phyloP scores from a whole-genome alignment of 2,113 vertebrate genomes.

The Oryzias celebensis region DNA sequence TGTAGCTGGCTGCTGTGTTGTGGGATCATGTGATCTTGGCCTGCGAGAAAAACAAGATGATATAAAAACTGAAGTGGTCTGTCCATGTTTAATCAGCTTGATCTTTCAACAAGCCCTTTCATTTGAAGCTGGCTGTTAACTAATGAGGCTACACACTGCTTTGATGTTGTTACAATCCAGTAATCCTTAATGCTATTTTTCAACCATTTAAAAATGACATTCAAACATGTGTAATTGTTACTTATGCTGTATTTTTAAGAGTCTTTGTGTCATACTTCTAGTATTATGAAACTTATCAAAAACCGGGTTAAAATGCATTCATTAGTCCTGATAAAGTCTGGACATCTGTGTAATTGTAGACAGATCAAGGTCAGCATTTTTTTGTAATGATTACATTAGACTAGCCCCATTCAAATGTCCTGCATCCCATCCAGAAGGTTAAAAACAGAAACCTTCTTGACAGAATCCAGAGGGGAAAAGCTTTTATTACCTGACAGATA shows the following conservation, averaged over 20 bases:
- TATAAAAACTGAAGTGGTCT: background rate
- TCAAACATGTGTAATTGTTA: too few species aligned
- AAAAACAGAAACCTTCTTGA: background rate
- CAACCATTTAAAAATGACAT: too few species aligned
- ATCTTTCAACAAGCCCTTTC: conserved; percentile 5
- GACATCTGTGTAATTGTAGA: too few species aligned
- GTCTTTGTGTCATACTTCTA: too few species aligned
- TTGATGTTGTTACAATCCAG: background rate
- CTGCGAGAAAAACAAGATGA: background rate
- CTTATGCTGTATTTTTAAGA: too few species aligned
- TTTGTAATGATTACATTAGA: background rate
- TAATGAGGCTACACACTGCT: background rate
- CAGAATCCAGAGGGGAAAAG: background rate
- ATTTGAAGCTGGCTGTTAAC: conserved; percentile 4
- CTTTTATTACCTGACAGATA: background rate
- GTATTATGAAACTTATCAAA: too few species aligned
- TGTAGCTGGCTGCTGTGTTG: background rate
- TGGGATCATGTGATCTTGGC: background rate
- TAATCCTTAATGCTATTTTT: background rate
- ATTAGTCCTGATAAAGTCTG: too few species aligned
- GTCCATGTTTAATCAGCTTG: background rate
- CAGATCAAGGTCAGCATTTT: background rate
- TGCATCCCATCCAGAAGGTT: background rate
- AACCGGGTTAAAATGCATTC: too few species aligned
- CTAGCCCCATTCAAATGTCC: background rate